Percentiles rank a stretch among this genome's conserved stretches.
Conservation (phyloP, 2,113 vertebrate species). For the Etheostoma cragini region DNA sequence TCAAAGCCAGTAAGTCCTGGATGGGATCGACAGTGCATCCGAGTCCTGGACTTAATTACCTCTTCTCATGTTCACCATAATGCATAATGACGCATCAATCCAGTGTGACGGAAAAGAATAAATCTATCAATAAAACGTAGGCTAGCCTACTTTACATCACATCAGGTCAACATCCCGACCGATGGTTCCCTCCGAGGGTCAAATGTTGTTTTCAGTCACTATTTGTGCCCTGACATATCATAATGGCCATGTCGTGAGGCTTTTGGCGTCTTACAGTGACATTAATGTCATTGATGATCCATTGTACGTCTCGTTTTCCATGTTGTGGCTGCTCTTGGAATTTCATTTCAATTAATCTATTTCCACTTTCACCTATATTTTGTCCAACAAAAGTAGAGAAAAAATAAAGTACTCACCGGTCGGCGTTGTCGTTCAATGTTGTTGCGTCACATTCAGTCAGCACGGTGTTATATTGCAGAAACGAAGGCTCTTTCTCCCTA, state of each 20-base stretch:
- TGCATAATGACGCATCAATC: background rate
- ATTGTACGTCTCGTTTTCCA: background rate
- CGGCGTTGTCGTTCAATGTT: conserved; percentile 6
- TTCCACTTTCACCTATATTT: background rate
- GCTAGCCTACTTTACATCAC: background rate
- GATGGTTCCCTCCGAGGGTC: background rate
- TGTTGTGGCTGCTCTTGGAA: background rate
- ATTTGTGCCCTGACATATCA: background rate
- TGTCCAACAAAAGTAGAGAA: too few species aligned
- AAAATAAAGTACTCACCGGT: conserved; percentile 39
- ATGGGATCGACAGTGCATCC: background rate
- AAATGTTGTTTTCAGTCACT: background rate
- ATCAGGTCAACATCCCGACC: background rate
- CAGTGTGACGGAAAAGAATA: background rate
- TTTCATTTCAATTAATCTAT: background rate
- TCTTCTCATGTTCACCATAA: background rate
- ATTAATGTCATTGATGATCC: background rate
- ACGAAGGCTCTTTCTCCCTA: conserved; percentile 12
- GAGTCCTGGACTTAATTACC: background rate
- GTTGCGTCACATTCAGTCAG: conserved; percentile 51
- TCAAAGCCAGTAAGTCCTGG: background rate
- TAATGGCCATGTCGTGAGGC: background rate
- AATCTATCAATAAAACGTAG: background rate
- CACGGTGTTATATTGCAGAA: background rate
- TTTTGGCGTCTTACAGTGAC: background rate